Percentiles rank a stretch among this genome's conserved stretches.
These are phyloP conservation scores for Heliconius ethilla DNA, from an alignment of 2,888 invertebrate genomes.

Conservation along the genomic window DNA sequence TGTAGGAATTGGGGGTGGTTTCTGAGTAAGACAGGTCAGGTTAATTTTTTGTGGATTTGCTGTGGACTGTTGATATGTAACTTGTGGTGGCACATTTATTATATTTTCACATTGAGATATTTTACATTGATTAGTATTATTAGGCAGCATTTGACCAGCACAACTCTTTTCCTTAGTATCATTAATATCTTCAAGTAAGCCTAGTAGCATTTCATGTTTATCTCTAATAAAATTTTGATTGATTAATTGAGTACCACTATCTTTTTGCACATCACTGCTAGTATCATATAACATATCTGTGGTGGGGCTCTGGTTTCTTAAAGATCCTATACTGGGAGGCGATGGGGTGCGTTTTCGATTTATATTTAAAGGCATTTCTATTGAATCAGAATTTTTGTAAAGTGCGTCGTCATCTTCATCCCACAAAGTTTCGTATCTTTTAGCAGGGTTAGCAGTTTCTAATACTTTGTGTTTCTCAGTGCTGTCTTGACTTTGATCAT, in stretches of 20 bases:
- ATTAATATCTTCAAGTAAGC: constrained; percentile 61
- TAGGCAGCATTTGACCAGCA: background rate
- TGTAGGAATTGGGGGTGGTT: constrained; percentile 50
- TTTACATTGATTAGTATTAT: background rate
- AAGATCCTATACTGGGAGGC: constrained; percentile 47
- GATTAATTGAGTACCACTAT: constrained; percentile 46
- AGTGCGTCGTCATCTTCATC: constrained; percentile 78
- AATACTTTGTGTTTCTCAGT: constrained; percentile 56
- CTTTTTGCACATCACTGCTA: constrained; percentile 45
- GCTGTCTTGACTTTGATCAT: constrained; percentile 50
- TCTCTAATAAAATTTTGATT: constrained; percentile 56
- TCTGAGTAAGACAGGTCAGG: constrained; percentile 19
- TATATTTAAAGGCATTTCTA: constrained; percentile 41
- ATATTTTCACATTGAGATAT: constrained; percentile 10
- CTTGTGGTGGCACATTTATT: constrained; percentile 15
- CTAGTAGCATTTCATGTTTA: constrained; percentile 62
- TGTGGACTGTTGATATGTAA: constrained; percentile 33
- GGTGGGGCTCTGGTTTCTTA: constrained; percentile 54
- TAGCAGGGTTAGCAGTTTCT: constrained; percentile 58
- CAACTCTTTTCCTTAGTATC: constrained; percentile 49
- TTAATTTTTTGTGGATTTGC: constrained; percentile 33
- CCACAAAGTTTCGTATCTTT: constrained; percentile 68
- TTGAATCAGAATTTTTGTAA: constrained; percentile 62
- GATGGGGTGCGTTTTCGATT: constrained; percentile 45
- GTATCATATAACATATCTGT: constrained; percentile 57